These are phyloP conservation scores for Discoglossus pictus DNA, from an alignment of 2,797 vertebrate species.

Conservation along the genomic window DNA sequence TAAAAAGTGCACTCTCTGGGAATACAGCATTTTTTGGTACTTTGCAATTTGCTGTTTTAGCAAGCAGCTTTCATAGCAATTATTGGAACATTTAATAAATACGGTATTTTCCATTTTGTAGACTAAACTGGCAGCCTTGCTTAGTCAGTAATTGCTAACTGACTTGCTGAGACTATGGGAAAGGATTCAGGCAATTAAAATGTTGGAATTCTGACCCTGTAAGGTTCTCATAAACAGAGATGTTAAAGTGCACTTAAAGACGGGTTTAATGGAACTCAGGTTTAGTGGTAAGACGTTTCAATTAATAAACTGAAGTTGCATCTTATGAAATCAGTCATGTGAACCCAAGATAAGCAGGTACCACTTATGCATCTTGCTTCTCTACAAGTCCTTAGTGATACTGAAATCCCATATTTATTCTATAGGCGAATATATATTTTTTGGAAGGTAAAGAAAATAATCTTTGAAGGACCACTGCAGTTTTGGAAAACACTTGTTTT, in stretches of 20 bases:
- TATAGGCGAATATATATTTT: too few relatives aligned
- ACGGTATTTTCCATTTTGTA: slow-evolving; percentile 7
- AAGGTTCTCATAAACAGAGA: slow-evolving; percentile 17
- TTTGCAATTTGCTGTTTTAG: slow-evolving; percentile 16
- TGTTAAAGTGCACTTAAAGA: slow-evolving; percentile 18
- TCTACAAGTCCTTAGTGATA: too few relatives aligned
- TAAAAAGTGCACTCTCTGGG: background rate
- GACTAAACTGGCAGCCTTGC: background rate
- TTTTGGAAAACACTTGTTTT: too few relatives aligned
- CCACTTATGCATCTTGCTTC: too few relatives aligned
- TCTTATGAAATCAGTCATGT: too few relatives aligned
- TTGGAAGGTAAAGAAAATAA: too few relatives aligned
- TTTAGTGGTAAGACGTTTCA: slow-evolving; percentile 31
- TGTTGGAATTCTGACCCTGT: slow-evolving; percentile 20
- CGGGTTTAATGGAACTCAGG: slow-evolving; percentile 20
- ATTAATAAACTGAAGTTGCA: slow-evolving; percentile 8
- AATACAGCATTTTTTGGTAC: background rate
- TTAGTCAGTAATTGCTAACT: slow-evolving; percentile 21
- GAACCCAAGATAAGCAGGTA: too few relatives aligned
- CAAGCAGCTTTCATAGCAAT: slow-evolving; percentile 5
- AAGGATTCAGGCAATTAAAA: slow-evolving; percentile 23
- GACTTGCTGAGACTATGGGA: slow-evolving; percentile 28
- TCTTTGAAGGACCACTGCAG: too few relatives aligned
- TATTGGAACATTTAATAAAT: slow-evolving; percentile 10
- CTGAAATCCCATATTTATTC: too few relatives aligned